phyloP scores from a whole-genome alignment of 2,113 vertebrate genomes.

The Bufo bufo region DNA sequence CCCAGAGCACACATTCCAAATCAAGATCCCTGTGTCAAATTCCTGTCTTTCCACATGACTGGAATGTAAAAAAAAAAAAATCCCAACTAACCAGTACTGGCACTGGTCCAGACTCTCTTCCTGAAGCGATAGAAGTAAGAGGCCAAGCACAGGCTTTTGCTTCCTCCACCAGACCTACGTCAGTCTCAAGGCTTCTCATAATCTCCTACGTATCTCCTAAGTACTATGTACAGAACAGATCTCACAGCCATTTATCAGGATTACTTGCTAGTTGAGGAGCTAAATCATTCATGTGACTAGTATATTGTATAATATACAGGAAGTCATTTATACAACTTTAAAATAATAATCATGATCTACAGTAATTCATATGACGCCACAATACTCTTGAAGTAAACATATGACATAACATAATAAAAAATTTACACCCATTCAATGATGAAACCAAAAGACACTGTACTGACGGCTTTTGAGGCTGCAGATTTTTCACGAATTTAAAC shows the following conservation, averaged over 20 bases:
- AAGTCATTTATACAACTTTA: background rate
- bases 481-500: no score
- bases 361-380: background rate
- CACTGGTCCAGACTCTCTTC: conserved; percentile 40
- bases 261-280: background rate
- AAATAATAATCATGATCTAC: background rate
- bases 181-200: background rate
- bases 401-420: no score
- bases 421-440: background rate
- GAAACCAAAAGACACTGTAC: no score
- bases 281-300: background rate
- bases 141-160: conserved; percentile 1
- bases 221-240: background rate
- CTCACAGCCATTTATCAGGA: background rate
- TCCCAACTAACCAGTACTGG: conserved; percentile 50
- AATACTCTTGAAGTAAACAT: background rate
- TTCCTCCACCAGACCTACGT: conserved; percentile 15
- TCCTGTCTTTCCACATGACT: conserved; percentile 59
- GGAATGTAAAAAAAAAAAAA: conserved; percentile 57
- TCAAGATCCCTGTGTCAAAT: conserved; percentile 57
- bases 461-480: no score
- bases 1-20: conserved; percentile 54
- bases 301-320: background rate
- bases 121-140: background rate
- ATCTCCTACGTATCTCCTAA: background rate